phyloP scores from a whole-genome alignment of 2,113 vertebrate genomes.

The Pungitius pungitius region DNA sequence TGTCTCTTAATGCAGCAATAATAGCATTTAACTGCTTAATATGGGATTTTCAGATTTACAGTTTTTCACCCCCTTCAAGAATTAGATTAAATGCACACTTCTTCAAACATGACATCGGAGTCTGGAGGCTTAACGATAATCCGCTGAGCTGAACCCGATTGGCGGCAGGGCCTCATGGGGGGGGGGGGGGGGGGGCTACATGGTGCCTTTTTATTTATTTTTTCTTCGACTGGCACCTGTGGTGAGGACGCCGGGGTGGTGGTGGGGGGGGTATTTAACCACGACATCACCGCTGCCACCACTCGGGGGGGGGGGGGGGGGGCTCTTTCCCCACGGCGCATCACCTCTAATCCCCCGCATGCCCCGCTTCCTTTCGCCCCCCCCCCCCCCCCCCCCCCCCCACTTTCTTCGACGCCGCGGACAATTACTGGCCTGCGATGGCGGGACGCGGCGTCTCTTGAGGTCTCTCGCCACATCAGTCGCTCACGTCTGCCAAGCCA shows the following conservation, averaged over 20 bases:
- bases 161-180: conserved; percentile 50
- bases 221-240: conserved; percentile 66
- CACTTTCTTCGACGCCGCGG: conserved; percentile 56
- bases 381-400: conserved; percentile 17
- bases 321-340: background rate
- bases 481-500: conserved; percentile 12
- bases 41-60: conserved; percentile 48
- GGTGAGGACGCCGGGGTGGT: conserved; percentile 57
- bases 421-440: conserved; percentile 55
- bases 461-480: conserved; percentile 40
- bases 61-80: conserved; percentile 34
- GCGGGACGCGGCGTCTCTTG: conserved; percentile 35
- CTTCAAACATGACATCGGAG: conserved; percentile 48
- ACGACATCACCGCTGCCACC: conserved; percentile 54
- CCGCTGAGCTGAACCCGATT: conserved; percentile 66
- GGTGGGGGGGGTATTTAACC: conserved; percentile 20
- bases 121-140: conserved; percentile 49
- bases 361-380: conserved; percentile 30
- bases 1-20: conserved; percentile 33
- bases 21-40: conserved; percentile 41
- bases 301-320: too few relatives aligned
- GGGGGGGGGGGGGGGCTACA: conserved; percentile 18
- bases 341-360: conserved; percentile 22
- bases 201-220: conserved; percentile 41
- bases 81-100: conserved; percentile 47